A percentile compares a stretch with the other conserved stretches of the same genome.
Conservation (phyloP, 2,113 vertebrate species). For the Riparia riparia region DNA sequence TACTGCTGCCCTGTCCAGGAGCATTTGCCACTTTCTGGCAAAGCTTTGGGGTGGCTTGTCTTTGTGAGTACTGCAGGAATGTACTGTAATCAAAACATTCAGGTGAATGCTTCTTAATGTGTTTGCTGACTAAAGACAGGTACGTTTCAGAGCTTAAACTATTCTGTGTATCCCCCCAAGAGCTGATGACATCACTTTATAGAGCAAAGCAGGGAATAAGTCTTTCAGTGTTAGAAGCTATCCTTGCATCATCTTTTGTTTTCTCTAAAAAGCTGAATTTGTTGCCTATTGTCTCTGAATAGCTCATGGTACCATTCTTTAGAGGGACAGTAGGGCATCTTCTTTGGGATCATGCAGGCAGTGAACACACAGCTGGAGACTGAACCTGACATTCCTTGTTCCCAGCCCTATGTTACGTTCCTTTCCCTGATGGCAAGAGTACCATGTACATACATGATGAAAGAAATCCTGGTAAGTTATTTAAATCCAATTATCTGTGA, state of each 20-base stretch:
- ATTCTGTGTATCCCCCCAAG: not conserved
- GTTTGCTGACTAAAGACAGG: not conserved
- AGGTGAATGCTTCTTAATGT: not conserved
- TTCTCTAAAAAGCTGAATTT: not conserved
- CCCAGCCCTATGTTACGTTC: not conserved
- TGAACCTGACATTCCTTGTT: not conserved
- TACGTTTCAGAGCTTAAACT: not conserved
- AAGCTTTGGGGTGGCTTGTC: not conserved
- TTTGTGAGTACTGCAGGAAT: not conserved
- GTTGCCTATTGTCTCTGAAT: not conserved
- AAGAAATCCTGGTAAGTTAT: not conserved
- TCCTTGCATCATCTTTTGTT: not conserved
- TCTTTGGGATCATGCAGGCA: not conserved
- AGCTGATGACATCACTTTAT: not conserved
- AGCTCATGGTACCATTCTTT: not conserved
- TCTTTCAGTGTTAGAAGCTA: not conserved
- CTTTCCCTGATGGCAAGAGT: not conserved
- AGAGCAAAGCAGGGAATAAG: not conserved
- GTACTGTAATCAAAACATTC: not conserved
- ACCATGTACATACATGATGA: not conserved
- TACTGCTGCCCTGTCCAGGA: not conserved
- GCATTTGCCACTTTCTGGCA: not conserved
- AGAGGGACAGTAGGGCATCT: not conserved
- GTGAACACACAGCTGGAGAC: not conserved
- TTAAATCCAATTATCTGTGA: not conserved